Conservation (phyloP, 2,797 vertebrate genomes). For the Phalanger gymnotis region DNA sequence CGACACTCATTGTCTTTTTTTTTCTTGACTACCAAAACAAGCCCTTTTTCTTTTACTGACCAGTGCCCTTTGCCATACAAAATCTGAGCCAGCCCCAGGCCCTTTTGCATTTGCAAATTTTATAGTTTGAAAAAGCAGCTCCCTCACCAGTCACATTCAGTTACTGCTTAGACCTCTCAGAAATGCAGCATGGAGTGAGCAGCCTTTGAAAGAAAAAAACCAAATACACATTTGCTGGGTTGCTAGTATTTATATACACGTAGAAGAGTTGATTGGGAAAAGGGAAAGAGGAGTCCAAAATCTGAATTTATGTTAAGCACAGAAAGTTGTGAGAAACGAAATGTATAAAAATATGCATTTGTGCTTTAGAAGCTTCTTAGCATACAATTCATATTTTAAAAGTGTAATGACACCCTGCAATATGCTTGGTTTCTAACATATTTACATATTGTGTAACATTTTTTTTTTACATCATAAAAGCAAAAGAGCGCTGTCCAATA, state of each 20-base stretch:
- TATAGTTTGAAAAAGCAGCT: slow-evolving; percentile 45
- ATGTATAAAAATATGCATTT: slow-evolving; percentile 85
- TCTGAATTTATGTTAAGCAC: slow-evolving; percentile 72
- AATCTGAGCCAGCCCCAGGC: slow-evolving; percentile 28
- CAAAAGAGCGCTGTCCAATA: slow-evolving; percentile 73
- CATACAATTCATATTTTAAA: slow-evolving; percentile 76
- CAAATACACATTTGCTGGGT: slow-evolving; percentile 59
- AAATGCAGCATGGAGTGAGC: slow-evolving; percentile 74
- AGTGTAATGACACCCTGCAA: slow-evolving; percentile 70
- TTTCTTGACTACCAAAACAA: slow-evolving; percentile 39
- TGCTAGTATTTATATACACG: slow-evolving; percentile 67
- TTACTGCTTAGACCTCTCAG: slow-evolving; percentile 63
- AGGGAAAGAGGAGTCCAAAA: slow-evolving; percentile 68
- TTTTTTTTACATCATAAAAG: slow-evolving; percentile 73
- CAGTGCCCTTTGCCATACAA: slow-evolving; percentile 24
- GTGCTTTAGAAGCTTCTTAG: slow-evolving; percentile 82
- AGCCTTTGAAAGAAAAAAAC: slow-evolving; percentile 75
- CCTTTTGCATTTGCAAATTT: slow-evolving; percentile 56
- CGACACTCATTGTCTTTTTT: slow-evolving; percentile 66
- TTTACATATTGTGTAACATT: slow-evolving; percentile 72
- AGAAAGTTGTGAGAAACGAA: slow-evolving; percentile 80
- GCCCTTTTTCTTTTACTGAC: background rate
- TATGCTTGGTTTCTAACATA: slow-evolving; percentile 69
- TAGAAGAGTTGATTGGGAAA: slow-evolving; percentile 64
- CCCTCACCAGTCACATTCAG: slow-evolving; percentile 53